phyloP scores from a whole-genome alignment of 2,113 vertebrate species.

The Herpetotheres cachinnans region DNA sequence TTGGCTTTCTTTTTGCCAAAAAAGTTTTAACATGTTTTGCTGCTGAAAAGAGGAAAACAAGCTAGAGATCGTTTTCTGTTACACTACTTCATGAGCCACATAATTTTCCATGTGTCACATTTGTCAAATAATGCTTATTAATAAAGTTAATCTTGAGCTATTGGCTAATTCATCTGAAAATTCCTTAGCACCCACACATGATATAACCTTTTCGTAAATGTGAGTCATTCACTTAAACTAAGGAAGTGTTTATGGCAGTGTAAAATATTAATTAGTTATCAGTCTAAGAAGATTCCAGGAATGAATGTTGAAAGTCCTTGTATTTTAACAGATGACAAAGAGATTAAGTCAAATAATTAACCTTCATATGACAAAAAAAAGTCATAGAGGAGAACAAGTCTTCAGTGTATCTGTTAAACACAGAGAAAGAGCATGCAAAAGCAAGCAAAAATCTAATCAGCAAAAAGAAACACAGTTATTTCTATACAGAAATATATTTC shows the following conservation, averaged over 20 bases:
- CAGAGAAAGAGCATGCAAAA: conserved; percentile 2
- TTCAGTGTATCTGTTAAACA: conserved; percentile 9
- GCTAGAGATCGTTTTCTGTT: background rate
- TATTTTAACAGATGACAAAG: conserved; percentile 39
- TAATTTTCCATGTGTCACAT: background rate
- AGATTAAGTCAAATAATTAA: conserved; percentile 58
- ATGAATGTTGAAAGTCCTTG: conserved; percentile 46
- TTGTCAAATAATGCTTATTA: conserved; percentile 2
- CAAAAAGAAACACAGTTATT: conserved; percentile 33
- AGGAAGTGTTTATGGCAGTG: conserved; percentile 55
- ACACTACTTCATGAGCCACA: background rate
- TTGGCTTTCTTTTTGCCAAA: background rate
- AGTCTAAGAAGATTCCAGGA: conserved; percentile 49
- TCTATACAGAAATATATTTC: conserved; percentile 22
- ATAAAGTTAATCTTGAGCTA: conserved; percentile 47
- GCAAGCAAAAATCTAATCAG: conserved; percentile 8
- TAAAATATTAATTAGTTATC: conserved; percentile 67
- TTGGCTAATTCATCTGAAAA: conserved; percentile 62
- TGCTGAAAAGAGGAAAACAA: background rate
- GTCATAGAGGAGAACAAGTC: background rate
- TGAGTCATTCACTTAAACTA: conserved; percentile 55
- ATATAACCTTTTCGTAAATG: conserved; percentile 42
- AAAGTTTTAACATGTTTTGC: background rate
- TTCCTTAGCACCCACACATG: conserved; percentile 11
- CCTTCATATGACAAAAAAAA: conserved; percentile 1